A percentile compares a stretch with the other conserved stretches of the same genome.
Conservation (phyloP, 1,140 invertebrate genomes). For the Rhysida immarginata region DNA sequence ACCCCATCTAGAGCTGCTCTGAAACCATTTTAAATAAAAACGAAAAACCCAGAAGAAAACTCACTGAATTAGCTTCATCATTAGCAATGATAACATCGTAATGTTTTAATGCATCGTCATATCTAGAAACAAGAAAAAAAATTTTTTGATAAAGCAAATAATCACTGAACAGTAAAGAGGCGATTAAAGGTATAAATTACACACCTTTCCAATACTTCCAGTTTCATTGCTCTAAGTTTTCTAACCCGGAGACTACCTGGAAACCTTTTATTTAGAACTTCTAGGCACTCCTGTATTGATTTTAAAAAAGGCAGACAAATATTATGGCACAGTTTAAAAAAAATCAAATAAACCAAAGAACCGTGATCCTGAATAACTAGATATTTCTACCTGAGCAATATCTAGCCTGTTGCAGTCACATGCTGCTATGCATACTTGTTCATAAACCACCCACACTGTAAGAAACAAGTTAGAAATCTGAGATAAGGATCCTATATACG, state of each 20-base stretch:
- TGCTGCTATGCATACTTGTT: slow-evolving; percentile 86
- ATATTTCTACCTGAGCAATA: slow-evolving; percentile 51
- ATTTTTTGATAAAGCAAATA: no score
- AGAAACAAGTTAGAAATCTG: slow-evolving; percentile 26
- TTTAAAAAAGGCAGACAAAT: no score
- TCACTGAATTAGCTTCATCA: slow-evolving; percentile 84
- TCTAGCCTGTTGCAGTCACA: slow-evolving; percentile 67
- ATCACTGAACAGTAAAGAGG: no score
- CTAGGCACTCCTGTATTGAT: slow-evolving; percentile 57
- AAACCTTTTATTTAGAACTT: slow-evolving; percentile 64
- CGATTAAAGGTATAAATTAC: no score
- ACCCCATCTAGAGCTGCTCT: no score
- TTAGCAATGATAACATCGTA: slow-evolving; percentile 74
- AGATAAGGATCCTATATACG: no score
- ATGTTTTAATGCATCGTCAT: slow-evolving; percentile 71
- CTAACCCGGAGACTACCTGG: slow-evolving; percentile 74
- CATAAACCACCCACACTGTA: slow-evolving; percentile 70
- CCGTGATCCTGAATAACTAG: no score
- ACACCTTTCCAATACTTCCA: slow-evolving; percentile 72
- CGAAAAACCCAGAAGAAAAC: no score
- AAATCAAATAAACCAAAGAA: no score
- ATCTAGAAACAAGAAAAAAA: slow-evolving; percentile 52
- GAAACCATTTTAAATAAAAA: no score
- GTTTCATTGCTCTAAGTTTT: slow-evolving; percentile 68
- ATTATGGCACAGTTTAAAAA: no score